These are phyloP conservation scores for Polylopha cassiicola DNA, from an alignment of 2,888 invertebrate species.

Conservation along the genomic window DNA sequence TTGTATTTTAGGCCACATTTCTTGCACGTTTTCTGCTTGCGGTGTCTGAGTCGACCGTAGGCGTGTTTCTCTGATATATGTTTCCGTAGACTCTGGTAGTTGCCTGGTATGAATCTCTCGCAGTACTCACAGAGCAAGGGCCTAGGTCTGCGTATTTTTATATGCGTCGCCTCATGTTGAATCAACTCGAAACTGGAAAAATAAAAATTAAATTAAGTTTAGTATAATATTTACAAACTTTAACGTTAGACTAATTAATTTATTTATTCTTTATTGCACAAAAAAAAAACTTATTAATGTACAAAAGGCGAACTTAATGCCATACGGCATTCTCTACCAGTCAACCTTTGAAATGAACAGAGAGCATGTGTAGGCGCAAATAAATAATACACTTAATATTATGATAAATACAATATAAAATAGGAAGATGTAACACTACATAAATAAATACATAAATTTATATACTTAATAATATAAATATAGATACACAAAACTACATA, in stretches of 20 bases:
- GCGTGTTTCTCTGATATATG: conserved; percentile 9
- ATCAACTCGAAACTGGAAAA: conserved; percentile 39
- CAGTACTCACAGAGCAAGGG: conserved; percentile 33
- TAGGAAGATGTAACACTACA: too few species aligned
- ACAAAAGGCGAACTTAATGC: too few species aligned
- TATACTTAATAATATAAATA: too few species aligned
- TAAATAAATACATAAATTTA: too few species aligned
- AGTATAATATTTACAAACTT: background rate
- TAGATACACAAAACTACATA: too few species aligned
- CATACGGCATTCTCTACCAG: too few species aligned
- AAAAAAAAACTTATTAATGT: too few species aligned
- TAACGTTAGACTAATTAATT: background rate
- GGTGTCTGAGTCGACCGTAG: background rate
- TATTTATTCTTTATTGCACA: too few species aligned
- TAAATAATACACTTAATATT: too few species aligned
- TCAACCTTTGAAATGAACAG: too few species aligned
- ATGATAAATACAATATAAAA: too few species aligned
- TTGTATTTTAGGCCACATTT: conserved; percentile 25
- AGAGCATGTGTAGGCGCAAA: too few species aligned
- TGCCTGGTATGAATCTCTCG: conserved; percentile 34
- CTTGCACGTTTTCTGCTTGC: conserved; percentile 11
- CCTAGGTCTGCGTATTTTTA: conserved; percentile 21
- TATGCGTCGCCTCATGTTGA: conserved; percentile 38
- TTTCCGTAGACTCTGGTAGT: conserved; percentile 21
- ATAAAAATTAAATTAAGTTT: background rate